Evolutionary conservation across 2,113 vertebrate genomes (phyloP), one percentile per base, ranked within the genome.

Genomic region (Dryoscopus gambensis): DNA sequence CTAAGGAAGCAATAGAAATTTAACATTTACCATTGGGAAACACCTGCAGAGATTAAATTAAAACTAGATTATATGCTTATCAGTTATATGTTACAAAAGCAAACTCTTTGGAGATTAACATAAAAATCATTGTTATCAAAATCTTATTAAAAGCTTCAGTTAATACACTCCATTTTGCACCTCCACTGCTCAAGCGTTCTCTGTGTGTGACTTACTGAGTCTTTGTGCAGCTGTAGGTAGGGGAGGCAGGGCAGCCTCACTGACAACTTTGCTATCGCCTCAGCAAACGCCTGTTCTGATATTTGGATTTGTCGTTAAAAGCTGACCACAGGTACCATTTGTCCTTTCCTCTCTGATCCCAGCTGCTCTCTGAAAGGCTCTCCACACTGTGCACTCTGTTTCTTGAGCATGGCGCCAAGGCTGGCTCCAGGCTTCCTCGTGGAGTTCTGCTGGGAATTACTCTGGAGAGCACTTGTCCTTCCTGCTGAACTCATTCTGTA

Each of bases 31-130:
- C 76, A 87, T 91, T 15, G 69, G 89, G 94, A 96, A 97, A 91
- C 89, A 96, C 95, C 94, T 95, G 92, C 92, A 95, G 95, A 91
- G 95, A 95, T 95, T 95, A 96, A 97, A 97, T 96, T 97, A 97
- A 95, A 95, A 91, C 91, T 92, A 97, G 93, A 97, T 97, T 93
- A 97, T 95, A 70, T 85, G 88, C 89, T 96, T 94, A 97, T 94
- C 92, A 93, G 80, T 87, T 87, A 83, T 84, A 87, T 63, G 91
- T 77, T 95, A 95, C 89, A 82, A 97, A 95, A 92, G 84, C 94
- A 94, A 97, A 97, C 84, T 94, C 96, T 87, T 92, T 27, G 30
- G 89, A 93, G 94, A 97, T 95, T 87, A 95, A 83, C 84, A 91
- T 91, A 90, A 95, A 94, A 95, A 82, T 57, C 53, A 62, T 89